Percentiles rank a stretch among this genome's conserved stretches.
These are phyloP conservation scores for Apis florea DNA, from an alignment of 1,140 invertebrate genomes.

Conservation along the genomic window DNA sequence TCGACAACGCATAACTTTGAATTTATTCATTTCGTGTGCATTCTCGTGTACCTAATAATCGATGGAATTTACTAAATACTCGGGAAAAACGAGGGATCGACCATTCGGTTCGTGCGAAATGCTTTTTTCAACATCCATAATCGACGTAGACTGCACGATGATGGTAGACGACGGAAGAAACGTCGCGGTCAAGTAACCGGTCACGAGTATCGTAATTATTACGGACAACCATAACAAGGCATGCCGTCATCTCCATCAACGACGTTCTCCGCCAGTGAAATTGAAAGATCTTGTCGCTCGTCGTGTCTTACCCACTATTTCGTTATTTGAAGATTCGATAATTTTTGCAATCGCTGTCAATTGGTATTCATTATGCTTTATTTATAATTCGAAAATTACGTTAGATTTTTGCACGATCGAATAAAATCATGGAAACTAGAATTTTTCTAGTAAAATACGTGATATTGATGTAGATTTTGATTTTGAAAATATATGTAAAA, in stretches of 20 bases:
- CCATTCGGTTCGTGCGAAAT: not conserved
- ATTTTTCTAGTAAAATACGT: too few relatives aligned
- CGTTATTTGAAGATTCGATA: not conserved
- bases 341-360: not conserved
- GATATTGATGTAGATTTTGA: too few relatives aligned
- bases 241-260: conserved; percentile 63
- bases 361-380: too few relatives aligned
- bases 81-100: too few relatives aligned
- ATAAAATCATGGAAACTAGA: too few relatives aligned
- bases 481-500: too few relatives aligned
- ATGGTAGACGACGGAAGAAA: conserved; percentile 37
- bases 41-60: not conserved
- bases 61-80: not conserved
- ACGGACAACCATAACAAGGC: conserved; percentile 60
- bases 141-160: not conserved
- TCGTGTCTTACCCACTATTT: not conserved
- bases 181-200: conserved; percentile 29
- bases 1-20: not conserved
- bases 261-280: conserved; percentile 34
- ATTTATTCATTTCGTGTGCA: not conserved
- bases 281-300: not conserved
- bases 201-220: conserved; percentile 63
- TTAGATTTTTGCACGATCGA: too few relatives aligned
- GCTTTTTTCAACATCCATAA: not conserved
- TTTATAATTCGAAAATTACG: too few relatives aligned